Evolutionary conservation across 2,113 vertebrate genomes (phyloP), one percentile per base, ranked within the genome.

Genomic region (Stegostoma tigrinum): DNA sequence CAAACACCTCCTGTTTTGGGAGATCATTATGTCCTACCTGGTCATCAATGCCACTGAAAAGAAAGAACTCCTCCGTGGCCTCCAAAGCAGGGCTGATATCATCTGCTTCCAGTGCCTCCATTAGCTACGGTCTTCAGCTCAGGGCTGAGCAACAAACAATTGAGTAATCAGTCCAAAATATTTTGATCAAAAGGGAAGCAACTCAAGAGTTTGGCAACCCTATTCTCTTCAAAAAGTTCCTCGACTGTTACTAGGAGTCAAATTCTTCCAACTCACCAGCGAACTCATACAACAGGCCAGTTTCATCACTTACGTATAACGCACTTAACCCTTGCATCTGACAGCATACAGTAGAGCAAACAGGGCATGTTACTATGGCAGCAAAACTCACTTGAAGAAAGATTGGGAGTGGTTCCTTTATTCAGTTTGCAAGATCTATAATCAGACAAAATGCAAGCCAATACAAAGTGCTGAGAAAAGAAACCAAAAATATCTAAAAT

Each of bases 31-130:
- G 97, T 95, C 97, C 97, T 21, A 97, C 96, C 96, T 97, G 95
- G 97, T 98, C 96, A 78, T 98, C 98, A 96, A 99, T 98, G 96
- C 97, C 98, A 97, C 97, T 98, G 97, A 97, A 95, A 48, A 95
- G 94, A 72, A 99, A 97, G 78, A 99, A 99, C 96, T 99, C 99
- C 96, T 99, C 99, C 0, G 99, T 99, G 91, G 98, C 99, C 97
- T 99, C 99, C 96, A 99, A 97, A 96, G 99, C 99, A 0, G 99
- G 99, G 97, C 99, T 99, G 96, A 99, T 98, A 96, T 99, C 98
- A 95, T 98, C 98, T 48, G 99, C 98, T 96, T 99, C 99, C 95
- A 99, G 97, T 96, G 98, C 98, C 96, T 99, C 99, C 97, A 99
- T 99, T 96, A 24, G 68, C 67, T n/a, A 23, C 10, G 34, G 27